Conservation (phyloP, 2,888 invertebrate species). For the Plutella xylostella region DNA sequence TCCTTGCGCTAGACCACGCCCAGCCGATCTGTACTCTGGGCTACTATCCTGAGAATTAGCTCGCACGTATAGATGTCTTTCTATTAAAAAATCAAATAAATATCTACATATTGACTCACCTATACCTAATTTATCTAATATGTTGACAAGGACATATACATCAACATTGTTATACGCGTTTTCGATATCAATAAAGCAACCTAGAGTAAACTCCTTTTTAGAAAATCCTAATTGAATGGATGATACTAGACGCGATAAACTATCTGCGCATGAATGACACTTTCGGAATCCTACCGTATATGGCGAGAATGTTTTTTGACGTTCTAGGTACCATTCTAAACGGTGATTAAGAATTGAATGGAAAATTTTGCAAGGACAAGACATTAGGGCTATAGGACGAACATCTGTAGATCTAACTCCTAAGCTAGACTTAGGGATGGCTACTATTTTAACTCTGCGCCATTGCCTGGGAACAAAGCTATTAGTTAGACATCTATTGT, state of each 20-base stretch:
- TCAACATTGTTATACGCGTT: neutral
- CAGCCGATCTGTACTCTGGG: neutral
- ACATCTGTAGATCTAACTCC: slow-evolving; percentile 1
- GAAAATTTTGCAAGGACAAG: neutral
- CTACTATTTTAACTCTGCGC: slow-evolving; percentile 15
- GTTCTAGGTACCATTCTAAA: neutral
- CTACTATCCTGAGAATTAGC: neutral
- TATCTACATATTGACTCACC: neutral
- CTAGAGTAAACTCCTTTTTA: neutral
- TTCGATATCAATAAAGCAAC: neutral
- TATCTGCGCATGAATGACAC: neutral
- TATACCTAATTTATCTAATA: neutral
- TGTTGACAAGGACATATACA: neutral
- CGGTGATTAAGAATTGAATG: neutral
- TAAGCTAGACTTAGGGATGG: slow-evolving; percentile 19
- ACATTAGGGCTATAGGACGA: slow-evolving; percentile 2
- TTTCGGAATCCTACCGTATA: neutral
- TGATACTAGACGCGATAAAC: neutral
- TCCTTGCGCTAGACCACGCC: neutral
- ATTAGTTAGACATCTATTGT: neutral
- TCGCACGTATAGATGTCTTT: no score
- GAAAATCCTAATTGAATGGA: neutral
- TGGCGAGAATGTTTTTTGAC: neutral
- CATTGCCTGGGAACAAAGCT: slow-evolving; percentile 19
- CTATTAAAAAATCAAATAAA: neutral